Base-by-base conservation (phyloP, 2,797 vertebrate genomes). In the Lacerta viridis region DNA sequence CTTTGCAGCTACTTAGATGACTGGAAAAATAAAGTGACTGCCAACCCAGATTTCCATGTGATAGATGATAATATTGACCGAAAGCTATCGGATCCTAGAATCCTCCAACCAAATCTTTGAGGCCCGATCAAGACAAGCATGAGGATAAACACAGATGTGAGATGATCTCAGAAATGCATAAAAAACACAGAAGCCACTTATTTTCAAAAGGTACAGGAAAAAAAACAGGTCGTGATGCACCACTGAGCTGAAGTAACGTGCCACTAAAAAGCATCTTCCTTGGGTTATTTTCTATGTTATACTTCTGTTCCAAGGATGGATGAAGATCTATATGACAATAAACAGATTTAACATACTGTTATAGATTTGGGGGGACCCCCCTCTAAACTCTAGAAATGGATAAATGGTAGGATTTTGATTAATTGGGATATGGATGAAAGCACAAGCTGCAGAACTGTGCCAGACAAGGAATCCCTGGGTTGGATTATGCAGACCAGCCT, bases 1-100 rank as follows among this genome's bases (percentile, higher is more conserved):
- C 91, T 93, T 55, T 90, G 89, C 75, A 92, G 66, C 69, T 87
- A 83, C 85, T 91, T 94, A 90, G 90, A 93, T 91, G 36, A 23
- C 33, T 18, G 1, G 3, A 0, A 1, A 7, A 50, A 46, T 76
- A 64, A 71, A 74, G 39, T 27, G 15, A 46, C 80, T 80, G 77
- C 7, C n/a, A 85, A 90, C 78, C 75, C 85, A 94, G 25, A 20
- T 92, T 59, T 89, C 88, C 80, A 93, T 20, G 71, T 0, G 2
- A 86, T 83, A 80, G 87, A 2, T 89, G 17, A 68, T 91, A 69
- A 10, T 87, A 64, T 74, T 90, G 41, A 13, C 41, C 84, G 82
- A 64, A 80, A 81, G 13, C 66, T 76, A 81, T 77, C 8, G 4
- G 33, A 36, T 80, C 39, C 39, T 66, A 36, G 39, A 15, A 74